phyloP scores from a whole-genome alignment of 2,888 invertebrate species.

The Zeuzera pyrina region DNA sequence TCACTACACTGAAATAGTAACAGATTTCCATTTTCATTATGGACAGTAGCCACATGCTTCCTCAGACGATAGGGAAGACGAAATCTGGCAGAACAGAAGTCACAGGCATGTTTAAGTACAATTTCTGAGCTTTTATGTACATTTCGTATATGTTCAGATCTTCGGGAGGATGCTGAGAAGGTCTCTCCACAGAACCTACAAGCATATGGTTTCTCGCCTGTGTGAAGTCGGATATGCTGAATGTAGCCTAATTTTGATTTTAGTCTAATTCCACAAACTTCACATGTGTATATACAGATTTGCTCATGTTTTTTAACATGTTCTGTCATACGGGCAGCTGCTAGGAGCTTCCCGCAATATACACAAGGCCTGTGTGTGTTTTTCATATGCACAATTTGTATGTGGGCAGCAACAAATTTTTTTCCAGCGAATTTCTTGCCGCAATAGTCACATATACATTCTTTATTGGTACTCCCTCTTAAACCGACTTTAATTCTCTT shows the following conservation, averaged over 20 bases:
- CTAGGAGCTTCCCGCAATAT: slow-evolving; percentile 47
- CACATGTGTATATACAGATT: slow-evolving; percentile 29
- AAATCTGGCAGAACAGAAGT: slow-evolving; percentile 44
- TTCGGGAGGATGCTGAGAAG: slow-evolving; percentile 50
- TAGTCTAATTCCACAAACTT: slow-evolving; percentile 36
- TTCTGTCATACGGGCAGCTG: slow-evolving; percentile 50
- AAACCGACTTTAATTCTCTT: slow-evolving; percentile 38
- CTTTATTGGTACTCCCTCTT: slow-evolving; percentile 35
- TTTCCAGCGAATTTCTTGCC: slow-evolving; percentile 49
- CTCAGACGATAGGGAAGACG: slow-evolving; percentile 37
- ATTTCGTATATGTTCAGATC: slow-evolving; percentile 47
- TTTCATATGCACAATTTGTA: slow-evolving; percentile 55
- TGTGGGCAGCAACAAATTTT: slow-evolving; percentile 48
- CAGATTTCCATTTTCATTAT: slow-evolving; percentile 21
- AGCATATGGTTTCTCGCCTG: slow-evolving; percentile 48
- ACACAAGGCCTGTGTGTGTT: slow-evolving; percentile 48
- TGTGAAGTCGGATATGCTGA: slow-evolving; percentile 53
- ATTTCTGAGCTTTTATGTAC: slow-evolving; percentile 29
- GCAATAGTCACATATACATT: slow-evolving; percentile 55
- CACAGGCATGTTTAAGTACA: slow-evolving; percentile 36
- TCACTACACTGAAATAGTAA: slow-evolving; percentile 32
- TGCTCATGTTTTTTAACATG: slow-evolving; percentile 43
- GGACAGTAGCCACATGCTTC: slow-evolving; percentile 36
- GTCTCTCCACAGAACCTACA: slow-evolving; percentile 45
- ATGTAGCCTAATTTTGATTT: slow-evolving; percentile 44